A percentile compares a stretch with the other conserved stretches of the same genome.
These are phyloP conservation scores for Bombus cullumanus DNA, from an alignment of 1,140 invertebrate genomes.

Conservation along the genomic window DNA sequence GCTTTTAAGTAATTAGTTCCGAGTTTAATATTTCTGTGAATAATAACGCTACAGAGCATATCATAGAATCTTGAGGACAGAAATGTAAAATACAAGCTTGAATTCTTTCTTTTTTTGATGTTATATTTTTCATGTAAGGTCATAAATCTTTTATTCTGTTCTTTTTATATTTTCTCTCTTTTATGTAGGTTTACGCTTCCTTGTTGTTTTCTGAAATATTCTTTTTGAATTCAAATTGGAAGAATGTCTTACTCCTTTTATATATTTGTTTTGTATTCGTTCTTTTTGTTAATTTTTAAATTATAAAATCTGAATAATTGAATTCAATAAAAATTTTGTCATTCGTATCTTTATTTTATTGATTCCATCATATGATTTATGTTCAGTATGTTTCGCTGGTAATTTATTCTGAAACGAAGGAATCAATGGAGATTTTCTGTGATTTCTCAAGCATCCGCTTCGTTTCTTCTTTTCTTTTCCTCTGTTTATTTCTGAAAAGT, in stretches of 20 bases:
- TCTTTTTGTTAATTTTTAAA: neutral
- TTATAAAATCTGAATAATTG: neutral
- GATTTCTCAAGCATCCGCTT: neutral
- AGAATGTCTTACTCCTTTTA: neutral
- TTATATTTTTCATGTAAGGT: neutral
- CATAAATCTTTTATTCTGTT: neutral
- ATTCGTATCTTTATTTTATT: neutral
- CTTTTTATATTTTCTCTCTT: neutral
- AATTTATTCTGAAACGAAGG: neutral
- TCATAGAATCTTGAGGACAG: no score
- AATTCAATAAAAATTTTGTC: neutral
- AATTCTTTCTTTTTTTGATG: neutral
- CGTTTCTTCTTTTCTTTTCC: slow-evolving; percentile 8
- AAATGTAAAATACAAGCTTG: no score
- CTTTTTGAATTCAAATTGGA: no score
- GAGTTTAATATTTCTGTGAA: no score
- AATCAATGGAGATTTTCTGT: neutral
- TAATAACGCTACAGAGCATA: no score
- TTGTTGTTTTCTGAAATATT: neutral
- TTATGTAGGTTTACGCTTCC: neutral
- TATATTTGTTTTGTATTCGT: neutral
- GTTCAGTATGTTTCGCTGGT: no score
- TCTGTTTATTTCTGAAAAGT: slow-evolving; percentile 49
- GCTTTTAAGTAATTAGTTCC: neutral
- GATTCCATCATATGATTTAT: neutral